Evolutionary conservation across 2,113 vertebrate species (phyloP).

Genomic region (Amphilophus citrinellus): DNA sequence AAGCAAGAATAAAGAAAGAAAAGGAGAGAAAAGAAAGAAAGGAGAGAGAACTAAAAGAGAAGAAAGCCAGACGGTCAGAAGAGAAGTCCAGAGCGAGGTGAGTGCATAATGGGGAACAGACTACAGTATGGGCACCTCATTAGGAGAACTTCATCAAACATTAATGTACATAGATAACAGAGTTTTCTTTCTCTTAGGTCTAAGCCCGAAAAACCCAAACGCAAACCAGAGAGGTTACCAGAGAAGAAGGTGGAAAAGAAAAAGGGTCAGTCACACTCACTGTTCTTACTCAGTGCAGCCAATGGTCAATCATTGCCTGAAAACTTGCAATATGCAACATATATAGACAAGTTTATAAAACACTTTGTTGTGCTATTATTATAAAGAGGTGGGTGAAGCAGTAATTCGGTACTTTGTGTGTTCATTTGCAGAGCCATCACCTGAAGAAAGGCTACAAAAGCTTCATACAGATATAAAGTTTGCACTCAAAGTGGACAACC

Average conservation of each 20-base stretch:
- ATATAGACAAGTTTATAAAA: neutral
- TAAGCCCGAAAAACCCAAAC: constrained; percentile 88
- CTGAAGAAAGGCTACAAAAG: constrained; percentile 95
- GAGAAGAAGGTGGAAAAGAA: constrained; percentile 91
- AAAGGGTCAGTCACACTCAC: constrained; percentile 83
- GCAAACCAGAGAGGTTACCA: constrained; percentile 82
- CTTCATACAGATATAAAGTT: constrained; percentile 97
- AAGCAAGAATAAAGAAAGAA: constrained; percentile 88
- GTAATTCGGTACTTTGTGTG: neutral
- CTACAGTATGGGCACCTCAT: constrained; percentile 7
- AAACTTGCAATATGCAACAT: neutral
- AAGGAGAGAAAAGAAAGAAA: constrained; percentile 83
- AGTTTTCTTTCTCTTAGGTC: constrained; percentile 72
- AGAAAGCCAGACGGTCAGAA: constrained; percentile 79
- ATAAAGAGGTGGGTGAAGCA: neutral
- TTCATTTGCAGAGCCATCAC: constrained; percentile 85
- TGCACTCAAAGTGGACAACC: constrained; percentile 96
- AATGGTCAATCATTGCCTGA: neutral
- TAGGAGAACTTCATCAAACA: constrained; percentile 32
- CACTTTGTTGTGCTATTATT: neutral
- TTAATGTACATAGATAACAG: constrained; percentile 31
- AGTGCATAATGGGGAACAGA: constrained; percentile 44
- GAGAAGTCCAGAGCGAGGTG: constrained; percentile 88
- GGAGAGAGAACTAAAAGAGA: constrained; percentile 77
- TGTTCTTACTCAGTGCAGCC: neutral